These are phyloP conservation scores for Zaprionus kolodkinae DNA, from an alignment of 1,140 invertebrate genomes.

Conservation along the genomic window DNA sequence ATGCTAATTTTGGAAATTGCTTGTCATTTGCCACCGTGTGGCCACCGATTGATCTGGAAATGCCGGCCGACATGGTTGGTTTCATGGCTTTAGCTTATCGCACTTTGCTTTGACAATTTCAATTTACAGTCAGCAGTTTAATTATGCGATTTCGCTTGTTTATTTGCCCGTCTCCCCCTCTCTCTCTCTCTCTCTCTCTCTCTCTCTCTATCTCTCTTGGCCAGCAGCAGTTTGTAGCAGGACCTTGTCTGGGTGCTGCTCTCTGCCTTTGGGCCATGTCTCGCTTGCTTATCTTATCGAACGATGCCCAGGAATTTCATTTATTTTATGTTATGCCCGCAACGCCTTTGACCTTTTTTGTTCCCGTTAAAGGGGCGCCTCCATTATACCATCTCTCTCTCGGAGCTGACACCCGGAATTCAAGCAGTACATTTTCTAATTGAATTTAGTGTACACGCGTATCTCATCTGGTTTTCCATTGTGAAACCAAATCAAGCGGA, in stretches of 20 bases:
- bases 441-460: neutral
- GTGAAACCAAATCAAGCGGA: neutral
- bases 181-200: no score
- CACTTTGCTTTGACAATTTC: slow-evolving; percentile 7
- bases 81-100: slow-evolving; percentile 20
- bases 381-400: neutral
- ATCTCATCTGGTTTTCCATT: neutral
- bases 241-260: neutral
- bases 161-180: neutral
- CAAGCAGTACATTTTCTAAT: slow-evolving; percentile 12
- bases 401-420: neutral
- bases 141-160: slow-evolving; percentile 25
- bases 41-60: slow-evolving; percentile 15
- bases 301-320: slow-evolving; percentile 29
- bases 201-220: no score
- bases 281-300: slow-evolving; percentile 11
- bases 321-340: slow-evolving; percentile 18
- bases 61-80: neutral
- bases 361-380: neutral
- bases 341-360: slow-evolving; percentile 17
- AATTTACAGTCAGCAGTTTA: slow-evolving; percentile 23
- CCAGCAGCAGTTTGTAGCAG: neutral
- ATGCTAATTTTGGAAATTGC: slow-evolving; percentile 69
- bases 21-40: slow-evolving; percentile 40
- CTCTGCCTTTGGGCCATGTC: slow-evolving; percentile 3